Evolutionary conservation across 2,797 vertebrate genomes (phyloP).

Genomic region (Leptatherina wallacei): DNA sequence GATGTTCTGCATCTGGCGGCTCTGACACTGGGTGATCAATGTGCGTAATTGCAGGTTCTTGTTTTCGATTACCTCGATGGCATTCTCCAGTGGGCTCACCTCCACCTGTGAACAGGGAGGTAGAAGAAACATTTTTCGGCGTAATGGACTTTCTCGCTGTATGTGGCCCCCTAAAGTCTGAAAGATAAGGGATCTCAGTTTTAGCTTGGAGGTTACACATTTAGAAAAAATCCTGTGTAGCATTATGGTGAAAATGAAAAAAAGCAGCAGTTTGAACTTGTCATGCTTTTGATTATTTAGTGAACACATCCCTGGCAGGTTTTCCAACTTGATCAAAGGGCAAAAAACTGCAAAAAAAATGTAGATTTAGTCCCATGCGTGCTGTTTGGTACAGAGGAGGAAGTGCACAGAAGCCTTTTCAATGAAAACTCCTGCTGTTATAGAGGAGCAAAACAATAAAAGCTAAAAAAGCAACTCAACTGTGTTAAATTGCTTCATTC

Average conservation of each 20-base stretch:
- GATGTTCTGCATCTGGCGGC: slow-evolving; percentile 96
- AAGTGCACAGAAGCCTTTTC: background rate
- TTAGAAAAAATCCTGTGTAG: background rate
- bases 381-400: background rate
- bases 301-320: background rate
- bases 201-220: background rate
- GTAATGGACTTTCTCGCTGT: background rate
- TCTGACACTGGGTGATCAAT: slow-evolving; percentile 94
- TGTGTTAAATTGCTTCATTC: background rate
- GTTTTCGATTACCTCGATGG: slow-evolving; percentile 97
- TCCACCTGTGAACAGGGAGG: slow-evolving; percentile 85
- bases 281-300: background rate
- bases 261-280: background rate
- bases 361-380: background rate
- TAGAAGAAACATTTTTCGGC: background rate
- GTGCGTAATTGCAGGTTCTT: slow-evolving; percentile 96
- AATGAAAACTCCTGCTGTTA: background rate
- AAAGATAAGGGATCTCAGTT: background rate
- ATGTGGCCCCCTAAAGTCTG: background rate
- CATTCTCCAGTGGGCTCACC: slow-evolving; percentile 97
- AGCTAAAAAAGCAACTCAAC: background rate
- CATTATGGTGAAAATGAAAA: background rate
- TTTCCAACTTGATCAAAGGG: background rate
- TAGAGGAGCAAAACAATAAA: background rate
- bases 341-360: background rate